Base-by-base conservation (phyloP, 1,140 invertebrate genomes). In the Lucilia cuprina region DNA sequence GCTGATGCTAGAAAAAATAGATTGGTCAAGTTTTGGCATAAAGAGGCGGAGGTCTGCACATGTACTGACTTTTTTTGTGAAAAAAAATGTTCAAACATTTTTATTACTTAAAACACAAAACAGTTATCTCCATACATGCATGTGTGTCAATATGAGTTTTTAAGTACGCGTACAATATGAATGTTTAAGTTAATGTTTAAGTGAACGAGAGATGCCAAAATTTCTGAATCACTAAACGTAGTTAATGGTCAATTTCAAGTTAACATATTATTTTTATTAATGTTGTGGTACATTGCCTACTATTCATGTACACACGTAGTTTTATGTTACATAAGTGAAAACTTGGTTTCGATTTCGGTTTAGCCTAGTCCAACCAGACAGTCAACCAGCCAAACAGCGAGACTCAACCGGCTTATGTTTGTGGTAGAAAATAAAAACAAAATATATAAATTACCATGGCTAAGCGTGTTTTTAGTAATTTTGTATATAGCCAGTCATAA, bases 171-270 rank as follows among this genome's bases (percentile, higher is more conserved):
- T n/a, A 17, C 7, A 60, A 60, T 30, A 70, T 70, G n/a, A 70
- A 7, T 70, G 21, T 70, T 5, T 70, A 9, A 70, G 25, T 70
- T 70, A 21, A 70, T 70, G 65, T 25, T 19, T 21, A 19, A 21
- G 12, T 70, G n/a, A 70, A 70, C n/a, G 12, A 21, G 47, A 47
- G 13, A 25, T 80, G 41, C 41, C 7, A 49, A 80, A 80, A 25
- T n/a, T 9, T 41, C 13, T 47, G 7, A 41, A 78, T 19, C 14
- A 78, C 19, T 25, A 5, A 25, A 25, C 34, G 77, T 80, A 10
- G 41, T 41, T 41, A 80, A 80, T 80, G 77, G 77, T 80, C 77
- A 80, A 80, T 50, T 80, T 80, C 77, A 80, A 80, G 77, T 80
- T 80, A 70, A 49, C 75, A n/a, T 19, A 41, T 41, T 41, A 41